Percentiles rank a stretch among this genome's conserved stretches.
These are phyloP conservation scores for Ictalurus punctatus DNA, from an alignment of 2,113 vertebrate species.

Conservation along the genomic window DNA sequence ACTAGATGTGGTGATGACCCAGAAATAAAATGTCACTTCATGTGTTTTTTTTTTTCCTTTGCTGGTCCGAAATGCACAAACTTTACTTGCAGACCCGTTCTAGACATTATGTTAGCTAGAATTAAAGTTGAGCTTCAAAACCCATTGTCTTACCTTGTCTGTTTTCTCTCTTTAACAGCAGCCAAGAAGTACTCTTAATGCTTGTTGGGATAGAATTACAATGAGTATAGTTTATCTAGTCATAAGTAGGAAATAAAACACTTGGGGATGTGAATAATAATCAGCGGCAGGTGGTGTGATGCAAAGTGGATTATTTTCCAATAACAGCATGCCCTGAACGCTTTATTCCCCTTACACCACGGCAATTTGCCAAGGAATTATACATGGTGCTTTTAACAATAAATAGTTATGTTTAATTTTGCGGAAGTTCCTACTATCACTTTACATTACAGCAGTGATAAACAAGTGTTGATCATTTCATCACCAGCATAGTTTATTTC, in stretches of 20 bases:
- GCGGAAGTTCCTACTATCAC: neutral
- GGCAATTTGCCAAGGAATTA: neutral
- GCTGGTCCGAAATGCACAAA: constrained; percentile 84
- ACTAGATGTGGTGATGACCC: constrained; percentile 69
- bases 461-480: neutral
- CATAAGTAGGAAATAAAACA: neutral
- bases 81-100: constrained; percentile 77
- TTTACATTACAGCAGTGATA: neutral
- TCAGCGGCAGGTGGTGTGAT: neutral
- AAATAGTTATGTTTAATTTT: neutral
- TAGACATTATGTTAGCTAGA: constrained; percentile 73
- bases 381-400: neutral
- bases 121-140: constrained; percentile 77
- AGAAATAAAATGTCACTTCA: constrained; percentile 59
- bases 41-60: constrained; percentile 63
- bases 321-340: neutral
- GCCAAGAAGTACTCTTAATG: neutral
- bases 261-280: too few relatives aligned
- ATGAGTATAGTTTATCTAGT: neutral
- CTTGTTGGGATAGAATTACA: neutral
- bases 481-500: neutral
- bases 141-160: constrained; percentile 62
- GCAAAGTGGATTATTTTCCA: neutral
- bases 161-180: constrained; percentile 12
- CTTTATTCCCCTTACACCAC: neutral